Evolutionary conservation across 2,113 vertebrate genomes (phyloP).

Genomic region (Oreocharis arfaki): DNA sequence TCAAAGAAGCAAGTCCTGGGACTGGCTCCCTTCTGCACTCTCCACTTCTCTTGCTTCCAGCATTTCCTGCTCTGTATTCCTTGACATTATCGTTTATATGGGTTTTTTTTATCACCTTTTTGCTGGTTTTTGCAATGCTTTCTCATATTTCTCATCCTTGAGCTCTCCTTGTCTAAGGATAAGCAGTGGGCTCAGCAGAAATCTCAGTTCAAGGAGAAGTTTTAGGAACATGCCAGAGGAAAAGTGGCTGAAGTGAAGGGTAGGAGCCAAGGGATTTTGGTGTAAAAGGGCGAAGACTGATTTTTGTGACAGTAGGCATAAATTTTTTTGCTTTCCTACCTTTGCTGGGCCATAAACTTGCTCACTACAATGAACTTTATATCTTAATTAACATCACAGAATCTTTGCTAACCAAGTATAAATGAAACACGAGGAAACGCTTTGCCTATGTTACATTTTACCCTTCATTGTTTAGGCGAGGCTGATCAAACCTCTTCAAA

Average conservation of each 20-base stretch:
- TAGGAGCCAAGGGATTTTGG: not conserved
- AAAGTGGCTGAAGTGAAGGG: not conserved
- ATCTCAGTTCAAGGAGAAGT: not conserved
- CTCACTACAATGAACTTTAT: not conserved
- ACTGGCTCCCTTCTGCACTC: not conserved
- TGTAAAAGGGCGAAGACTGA: not conserved
- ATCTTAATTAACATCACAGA: not conserved
- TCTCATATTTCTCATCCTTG: not conserved
- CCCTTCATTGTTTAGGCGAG: not conserved
- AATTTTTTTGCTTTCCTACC: not conserved
- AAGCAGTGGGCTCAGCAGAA: not conserved
- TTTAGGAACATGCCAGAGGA: not conserved
- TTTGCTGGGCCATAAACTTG: not conserved
- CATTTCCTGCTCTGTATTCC: not conserved
- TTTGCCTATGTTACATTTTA: not conserved
- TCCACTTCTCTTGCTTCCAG: not conserved
- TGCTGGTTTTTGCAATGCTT: not conserved
- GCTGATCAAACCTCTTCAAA: not conserved
- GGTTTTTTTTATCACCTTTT: not conserved
- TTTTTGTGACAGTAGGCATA: not conserved
- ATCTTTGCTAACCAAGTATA: not conserved
- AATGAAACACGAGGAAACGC: not conserved
- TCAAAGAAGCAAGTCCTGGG: not conserved
- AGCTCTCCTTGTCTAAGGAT: not conserved
- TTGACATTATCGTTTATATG: not conserved